Base-by-base conservation (phyloP, 2,113 vertebrate genomes). In the Orientallactaga bullata region DNA sequence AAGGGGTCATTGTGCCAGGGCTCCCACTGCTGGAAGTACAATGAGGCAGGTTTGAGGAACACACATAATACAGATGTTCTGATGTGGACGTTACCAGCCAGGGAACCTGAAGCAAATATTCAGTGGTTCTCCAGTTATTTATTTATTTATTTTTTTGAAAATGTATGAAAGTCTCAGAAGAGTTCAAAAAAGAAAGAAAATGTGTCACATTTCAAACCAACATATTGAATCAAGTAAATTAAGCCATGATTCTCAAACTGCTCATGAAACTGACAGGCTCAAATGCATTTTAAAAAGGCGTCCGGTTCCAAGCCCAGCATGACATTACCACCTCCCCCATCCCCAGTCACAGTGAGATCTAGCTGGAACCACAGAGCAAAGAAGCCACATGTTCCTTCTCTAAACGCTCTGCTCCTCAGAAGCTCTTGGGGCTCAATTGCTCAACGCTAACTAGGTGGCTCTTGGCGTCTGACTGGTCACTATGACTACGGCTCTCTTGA, bases 131-230 rank as follows among this genome's bases (percentile, higher is more conserved):
- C 91, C 73, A 60, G 89, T 80, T 95, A 65, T 88, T 96, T 91
- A n/a, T n/a, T n/a, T n/a, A n/a, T n/a, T n/a, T n/a, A n/a, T 79
- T 91, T 91, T 92, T 82, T 93, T 89, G 71, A 73, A 95, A 94
- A 96, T 91, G 82, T 58, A 94, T 90, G 91, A 93, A 93, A 85
- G 92, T 90, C 96, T 93, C 95, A 39, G 71, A 91, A 88, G 91
- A 87, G 73, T 93, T 95, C 95, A 94, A 86, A 96, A 96, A 96
- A 91, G 91, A 94, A 96, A 95, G 92, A 69, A 87, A 93, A 96
- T 60, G 60, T 90, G 86, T 93, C 96, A 91, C 84, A 81, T 95
- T 95, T 91, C 80, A 89, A 95, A 95, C 93, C 81, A 87, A 95
- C 95, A 95, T 91, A 94, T 93, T 90, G 96, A 89, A 88, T 90